Evolutionary conservation across 2,888 invertebrate genomes (phyloP).

Genomic region (Spisula subtruncata): DNA sequence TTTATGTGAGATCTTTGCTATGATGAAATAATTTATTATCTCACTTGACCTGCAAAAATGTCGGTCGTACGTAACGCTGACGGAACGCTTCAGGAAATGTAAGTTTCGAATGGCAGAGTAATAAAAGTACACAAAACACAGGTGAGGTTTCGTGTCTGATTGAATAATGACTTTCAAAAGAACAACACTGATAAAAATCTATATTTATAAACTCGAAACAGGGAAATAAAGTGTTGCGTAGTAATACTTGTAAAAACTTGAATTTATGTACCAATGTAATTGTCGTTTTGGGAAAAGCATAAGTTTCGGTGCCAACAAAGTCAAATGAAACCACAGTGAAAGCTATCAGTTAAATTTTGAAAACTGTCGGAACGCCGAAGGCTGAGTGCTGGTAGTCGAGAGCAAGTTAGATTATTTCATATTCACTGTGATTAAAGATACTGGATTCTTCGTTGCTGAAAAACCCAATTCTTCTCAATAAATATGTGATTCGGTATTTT

Average conservation of each 20-base stretch:
- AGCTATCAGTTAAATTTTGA: neutral
- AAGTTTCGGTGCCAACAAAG: no score
- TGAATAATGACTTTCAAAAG: neutral
- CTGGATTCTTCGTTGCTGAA: no score
- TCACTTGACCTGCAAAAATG: neutral
- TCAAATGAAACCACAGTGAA: no score
- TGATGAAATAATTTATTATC: neutral
- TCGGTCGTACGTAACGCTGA: slow-evolving; percentile 3
- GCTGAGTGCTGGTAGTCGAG: no score
- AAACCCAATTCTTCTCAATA: no score
- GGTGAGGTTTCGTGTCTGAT: neutral
- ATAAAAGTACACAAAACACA: neutral
- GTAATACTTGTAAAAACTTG: neutral
- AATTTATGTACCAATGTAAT: no score
- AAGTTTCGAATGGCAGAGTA: neutral
- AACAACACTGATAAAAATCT: neutral
- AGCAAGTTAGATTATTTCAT: no score
- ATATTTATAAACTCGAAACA: neutral
- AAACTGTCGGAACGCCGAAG: neutral
- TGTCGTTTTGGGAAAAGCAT: no score
- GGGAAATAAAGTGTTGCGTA: neutral
- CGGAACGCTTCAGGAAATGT: neutral
- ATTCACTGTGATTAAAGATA: no score
- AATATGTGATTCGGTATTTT: no score
- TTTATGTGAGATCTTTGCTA: neutral